Base-by-base conservation (phyloP, 2,888 invertebrate species). In the Zele albiditarsus region DNA sequence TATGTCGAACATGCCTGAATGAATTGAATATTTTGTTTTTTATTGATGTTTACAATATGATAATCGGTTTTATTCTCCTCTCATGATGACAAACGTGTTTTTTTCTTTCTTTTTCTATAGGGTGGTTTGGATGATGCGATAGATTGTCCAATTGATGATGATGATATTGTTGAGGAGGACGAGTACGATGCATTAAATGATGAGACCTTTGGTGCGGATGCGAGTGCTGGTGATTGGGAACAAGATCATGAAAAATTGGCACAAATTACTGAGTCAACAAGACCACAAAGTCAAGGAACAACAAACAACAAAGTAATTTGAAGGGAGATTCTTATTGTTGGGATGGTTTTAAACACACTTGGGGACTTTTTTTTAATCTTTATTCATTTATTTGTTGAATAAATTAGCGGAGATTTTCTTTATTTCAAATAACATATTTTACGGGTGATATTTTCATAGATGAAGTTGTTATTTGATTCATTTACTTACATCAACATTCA, bases 101-200 rank as follows among this genome's bases (percentile, higher is more conserved):
- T n/a, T 28, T 38, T 12, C 12, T 38, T 38, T 38, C 38, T 12
- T 38, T 23, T n/a, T 27, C n/a, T 57, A n/a, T 66, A 82, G 80
- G 80, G 79, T 68, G 81, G 81, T 78, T 82, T 87, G 82, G 87
- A 87, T 33, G 86, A 88, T 82, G 87, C 85, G 73, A 79, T 87
- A 78, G 88, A 88, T 71, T 85, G 86, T 76, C 84, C 85, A 33
- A 80, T 92, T 88, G 92, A 92, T 86, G 92, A 93, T 74, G 89
- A 88, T 70, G 93, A 94, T 81, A 93, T 93, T 84, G 93, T 92
- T 63, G 90, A 91, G 60, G 95, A 95, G 84, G 96, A 96, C 79
- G 96, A 96, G 85, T 97, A 96, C 89, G 97, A 97, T 91, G 96
- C 96, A 0, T 92, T 97, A 79, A 97, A 97, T 84, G 95, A 97